phyloP scores from a whole-genome alignment of 2,888 invertebrate species.

The Cylloceria caligata region DNA sequence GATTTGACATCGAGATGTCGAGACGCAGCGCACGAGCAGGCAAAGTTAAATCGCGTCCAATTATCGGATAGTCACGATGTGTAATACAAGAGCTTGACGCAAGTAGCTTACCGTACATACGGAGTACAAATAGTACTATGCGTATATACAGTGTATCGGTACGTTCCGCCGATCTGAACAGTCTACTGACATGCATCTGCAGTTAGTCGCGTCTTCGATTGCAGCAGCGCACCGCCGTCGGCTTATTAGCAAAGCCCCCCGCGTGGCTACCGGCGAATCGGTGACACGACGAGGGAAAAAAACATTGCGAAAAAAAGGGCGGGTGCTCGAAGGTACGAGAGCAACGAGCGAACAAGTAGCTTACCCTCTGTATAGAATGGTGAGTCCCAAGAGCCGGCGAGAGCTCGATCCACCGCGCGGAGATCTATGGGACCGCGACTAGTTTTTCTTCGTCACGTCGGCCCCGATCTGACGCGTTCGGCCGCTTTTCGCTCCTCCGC shows the following conservation, averaged over 20 bases:
- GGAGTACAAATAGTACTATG: conserved; percentile 51
- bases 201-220: conserved; percentile 26
- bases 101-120: conserved; percentile 52
- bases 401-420: conserved; percentile 58
- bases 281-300: conserved; percentile 60
- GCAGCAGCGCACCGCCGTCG: conserved; percentile 42
- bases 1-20: not conserved
- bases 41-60: conserved; percentile 76
- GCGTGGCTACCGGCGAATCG: conserved; percentile 68
- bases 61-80: conserved; percentile 76
- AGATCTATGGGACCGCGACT: conserved; percentile 81
- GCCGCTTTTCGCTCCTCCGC: conserved; percentile 55
- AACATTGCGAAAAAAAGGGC: conserved; percentile 46
- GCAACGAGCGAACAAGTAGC: conserved; percentile 43
- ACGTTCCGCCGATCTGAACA: not conserved
- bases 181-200: conserved; percentile 4
- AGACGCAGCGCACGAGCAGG: conserved; percentile 6
- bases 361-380: conserved; percentile 38
- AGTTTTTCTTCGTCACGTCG: conserved; percentile 76
- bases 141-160: not conserved
- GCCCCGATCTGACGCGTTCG: conserved; percentile 77
- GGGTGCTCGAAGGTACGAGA: conserved; percentile 49
- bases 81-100: conserved; percentile 76
- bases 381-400: conserved; percentile 19
- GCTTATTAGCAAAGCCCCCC: conserved; percentile 74